A percentile compares a stretch with the other conserved stretches of the same genome.
These are phyloP conservation scores for Taenioides sp. DNA, from an alignment of 2,797 vertebrate species.

Conservation along the genomic window DNA sequence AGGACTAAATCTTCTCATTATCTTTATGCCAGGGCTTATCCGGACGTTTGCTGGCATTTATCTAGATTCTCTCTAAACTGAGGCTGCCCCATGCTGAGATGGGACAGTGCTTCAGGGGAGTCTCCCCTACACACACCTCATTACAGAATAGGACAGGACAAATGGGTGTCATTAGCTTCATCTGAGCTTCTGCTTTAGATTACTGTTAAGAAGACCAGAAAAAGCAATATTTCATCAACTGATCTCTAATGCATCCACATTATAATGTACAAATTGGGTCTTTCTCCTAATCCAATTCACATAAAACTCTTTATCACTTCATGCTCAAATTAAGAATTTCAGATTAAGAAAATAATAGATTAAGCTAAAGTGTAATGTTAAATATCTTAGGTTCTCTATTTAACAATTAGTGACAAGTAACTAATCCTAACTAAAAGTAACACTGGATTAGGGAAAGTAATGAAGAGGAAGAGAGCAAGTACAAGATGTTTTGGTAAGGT, in stretches of 20 bases:
- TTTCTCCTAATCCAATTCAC: slow-evolving; percentile 56
- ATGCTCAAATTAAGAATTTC: slow-evolving; percentile 51
- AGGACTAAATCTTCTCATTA: slow-evolving; percentile 68
- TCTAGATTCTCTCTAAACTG: slow-evolving; percentile 56
- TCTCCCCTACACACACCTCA: slow-evolving; percentile 60
- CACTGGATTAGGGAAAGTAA: not conserved
- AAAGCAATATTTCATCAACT: slow-evolving; percentile 1
- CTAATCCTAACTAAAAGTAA: not conserved
- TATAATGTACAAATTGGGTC: slow-evolving; percentile 2
- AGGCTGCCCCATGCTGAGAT: slow-evolving; percentile 61
- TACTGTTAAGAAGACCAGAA: slow-evolving; percentile 14
- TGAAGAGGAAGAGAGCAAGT: not conserved
- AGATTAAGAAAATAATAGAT: slow-evolving; percentile 51
- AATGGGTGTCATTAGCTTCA: slow-evolving; percentile 59
- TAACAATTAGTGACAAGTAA: not conserved
- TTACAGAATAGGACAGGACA: slow-evolving; percentile 52
- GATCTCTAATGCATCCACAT: not conserved
- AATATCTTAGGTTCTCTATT: slow-evolving; percentile 6
- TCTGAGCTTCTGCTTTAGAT: slow-evolving; percentile 52
- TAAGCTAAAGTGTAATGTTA: slow-evolving; percentile 45
- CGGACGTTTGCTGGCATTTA: slow-evolving; percentile 54
- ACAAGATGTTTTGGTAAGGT: not conserved
- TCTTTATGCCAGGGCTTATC: slow-evolving; percentile 69
- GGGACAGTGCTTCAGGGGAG: slow-evolving; percentile 59
- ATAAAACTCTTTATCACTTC: slow-evolving; percentile 48